phyloP scores from a whole-genome alignment of 1,140 invertebrate genomes.

The Cotesia chilonis region DNA sequence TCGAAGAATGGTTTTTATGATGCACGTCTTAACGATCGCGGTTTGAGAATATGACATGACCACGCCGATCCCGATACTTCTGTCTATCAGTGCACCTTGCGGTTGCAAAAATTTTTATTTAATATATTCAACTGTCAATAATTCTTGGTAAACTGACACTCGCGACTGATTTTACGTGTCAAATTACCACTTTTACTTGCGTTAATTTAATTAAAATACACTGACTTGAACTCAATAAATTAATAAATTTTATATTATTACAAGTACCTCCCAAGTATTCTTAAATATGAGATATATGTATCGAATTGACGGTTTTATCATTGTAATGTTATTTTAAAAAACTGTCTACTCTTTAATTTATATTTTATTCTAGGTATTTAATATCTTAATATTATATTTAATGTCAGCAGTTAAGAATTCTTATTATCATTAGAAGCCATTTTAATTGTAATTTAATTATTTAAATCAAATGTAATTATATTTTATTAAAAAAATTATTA shows the following conservation, averaged over 20 bases:
- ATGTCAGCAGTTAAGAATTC: too few species aligned
- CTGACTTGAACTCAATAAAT: neutral
- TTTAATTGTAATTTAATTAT: too few species aligned
- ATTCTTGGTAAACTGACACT: slow-evolving; percentile 56
- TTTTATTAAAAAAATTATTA: too few species aligned
- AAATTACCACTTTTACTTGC: slow-evolving; percentile 50
- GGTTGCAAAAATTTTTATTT: slow-evolving; percentile 23
- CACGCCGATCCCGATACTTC: slow-evolving; percentile 13
- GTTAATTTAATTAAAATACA: slow-evolving; percentile 11
- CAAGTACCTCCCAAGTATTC: too few species aligned
- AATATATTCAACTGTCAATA: slow-evolving; percentile 27
- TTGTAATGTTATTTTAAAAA: too few species aligned
- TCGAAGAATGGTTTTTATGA: neutral
- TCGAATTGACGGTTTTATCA: too few species aligned
- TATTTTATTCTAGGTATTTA: too few species aligned
- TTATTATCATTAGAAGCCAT: too few species aligned
- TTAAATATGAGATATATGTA: too few species aligned
- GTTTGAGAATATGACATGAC: slow-evolving; percentile 3
- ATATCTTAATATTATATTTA: too few species aligned
- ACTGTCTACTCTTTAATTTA: too few species aligned
- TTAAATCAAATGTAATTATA: too few species aligned
- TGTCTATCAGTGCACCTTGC: slow-evolving; percentile 36
- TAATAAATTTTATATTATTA: neutral
- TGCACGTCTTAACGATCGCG: slow-evolving; percentile 11
- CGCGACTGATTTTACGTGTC: slow-evolving; percentile 60